Base-by-base conservation (phyloP, 2,113 vertebrate genomes). In the Galbula dea region DNA sequence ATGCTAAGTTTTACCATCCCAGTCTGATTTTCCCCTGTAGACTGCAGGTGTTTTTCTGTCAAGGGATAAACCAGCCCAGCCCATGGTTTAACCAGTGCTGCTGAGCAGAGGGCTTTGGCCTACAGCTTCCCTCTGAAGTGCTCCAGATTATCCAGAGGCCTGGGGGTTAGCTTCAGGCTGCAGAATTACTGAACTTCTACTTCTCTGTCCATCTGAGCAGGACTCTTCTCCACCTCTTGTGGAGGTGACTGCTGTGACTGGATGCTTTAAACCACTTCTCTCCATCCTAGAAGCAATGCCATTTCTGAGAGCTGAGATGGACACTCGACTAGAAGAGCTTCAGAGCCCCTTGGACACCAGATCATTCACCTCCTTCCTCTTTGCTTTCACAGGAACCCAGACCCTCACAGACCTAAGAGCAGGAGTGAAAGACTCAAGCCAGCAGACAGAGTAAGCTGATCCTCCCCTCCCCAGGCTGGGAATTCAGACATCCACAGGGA, bases 381-480 rank as follows among this genome's bases (percentile, higher is more conserved):
- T 58, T 67, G 55, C 92, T 24, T 79, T 69, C 66, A 37, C 93
- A 97, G 98, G 97, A 65, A 98, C 98, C 7, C 98, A 98, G 94
- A 98, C 98, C 57, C 90, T 88, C 15, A 32, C 77, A 24, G 37
- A 73, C 4, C 15, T 58, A 10, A 48, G 16, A 3, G 1, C 74
- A 32, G 79, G 12, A 32, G 90, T 96, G 85, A 97, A 63, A 4
- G 97, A 98, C 58, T 97, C 98, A 3, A 97, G 97, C 68, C 98
- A 98, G 65, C 98, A 98, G 95, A 98, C 98, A 86, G 97, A 98
- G 98, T 98, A 90, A 97, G 98, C 71, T 1, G 2, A 48, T 17
- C 52, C 75, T 57, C 51, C 15, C 52, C 72, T 57, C 32, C 43
- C 29, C 0, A 0, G 59, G 24, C 67, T 24, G 29, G 1, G 29